Percentiles rank a stretch among this genome's conserved stretches.
These are phyloP conservation scores for Tillus elongatus DNA, from an alignment of 2,888 invertebrate genomes.

Conservation along the genomic window DNA sequence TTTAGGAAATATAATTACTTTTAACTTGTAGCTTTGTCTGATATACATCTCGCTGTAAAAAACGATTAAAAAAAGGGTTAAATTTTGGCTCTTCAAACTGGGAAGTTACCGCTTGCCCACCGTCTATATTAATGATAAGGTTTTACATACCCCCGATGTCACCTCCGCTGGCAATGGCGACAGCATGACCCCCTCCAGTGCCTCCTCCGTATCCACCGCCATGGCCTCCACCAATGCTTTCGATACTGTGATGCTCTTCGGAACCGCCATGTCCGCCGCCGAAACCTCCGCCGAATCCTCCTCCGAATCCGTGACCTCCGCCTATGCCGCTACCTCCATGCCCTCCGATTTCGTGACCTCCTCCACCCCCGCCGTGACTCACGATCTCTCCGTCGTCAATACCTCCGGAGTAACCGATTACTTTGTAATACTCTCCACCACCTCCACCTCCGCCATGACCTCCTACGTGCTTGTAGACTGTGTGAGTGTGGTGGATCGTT, in stretches of 20 bases:
- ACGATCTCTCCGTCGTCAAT: slow-evolving; percentile 46
- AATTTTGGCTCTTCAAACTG: too few species aligned
- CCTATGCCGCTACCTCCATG: slow-evolving; percentile 20
- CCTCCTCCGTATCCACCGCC: slow-evolving; percentile 39
- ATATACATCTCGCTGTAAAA: too few species aligned
- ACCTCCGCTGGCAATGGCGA: slow-evolving; percentile 34
- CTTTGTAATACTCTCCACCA: slow-evolving; percentile 59
- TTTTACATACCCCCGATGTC: slow-evolving; percentile 39
- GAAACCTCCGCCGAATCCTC: slow-evolving; percentile 28
- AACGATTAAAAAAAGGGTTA: too few species aligned
- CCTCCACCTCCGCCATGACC: slow-evolving; percentile 38
- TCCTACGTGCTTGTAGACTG: slow-evolving; percentile 64
- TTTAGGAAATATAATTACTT: too few species aligned
- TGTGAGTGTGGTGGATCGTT: slow-evolving; percentile 69
- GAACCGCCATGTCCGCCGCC: slow-evolving; percentile 24
- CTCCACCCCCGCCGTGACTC: slow-evolving; percentile 25
- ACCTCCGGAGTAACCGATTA: slow-evolving; percentile 59
- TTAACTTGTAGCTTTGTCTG: too few species aligned
- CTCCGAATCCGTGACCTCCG: slow-evolving; percentile 24
- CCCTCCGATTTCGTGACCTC: slow-evolving; percentile 21
- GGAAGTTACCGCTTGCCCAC: slow-evolving; percentile 14
- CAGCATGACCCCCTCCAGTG: slow-evolving; percentile 12
- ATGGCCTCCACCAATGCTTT: slow-evolving; percentile 26
- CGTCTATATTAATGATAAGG: slow-evolving; percentile 15
- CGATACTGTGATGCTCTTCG: slow-evolving; percentile 16